phyloP scores from a whole-genome alignment of 2,113 vertebrate genomes.

The Colossoma macropomum region DNA sequence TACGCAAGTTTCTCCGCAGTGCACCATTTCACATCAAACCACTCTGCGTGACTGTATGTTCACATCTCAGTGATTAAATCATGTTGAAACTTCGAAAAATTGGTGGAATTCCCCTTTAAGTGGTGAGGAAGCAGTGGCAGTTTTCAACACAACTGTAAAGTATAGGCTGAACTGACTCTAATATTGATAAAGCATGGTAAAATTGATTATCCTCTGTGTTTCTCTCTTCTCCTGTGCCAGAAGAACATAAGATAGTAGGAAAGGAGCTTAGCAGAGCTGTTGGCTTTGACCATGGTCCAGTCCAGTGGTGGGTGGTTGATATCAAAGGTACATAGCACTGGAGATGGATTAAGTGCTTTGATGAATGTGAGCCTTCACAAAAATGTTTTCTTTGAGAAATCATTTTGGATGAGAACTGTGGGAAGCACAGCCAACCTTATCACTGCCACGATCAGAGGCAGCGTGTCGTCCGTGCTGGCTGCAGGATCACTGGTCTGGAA shows the following conservation, averaged over 20 bases:
- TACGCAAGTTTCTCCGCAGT: no score
- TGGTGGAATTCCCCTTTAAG: no score
- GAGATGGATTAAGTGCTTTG: constrained; percentile 29
- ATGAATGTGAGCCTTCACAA: constrained; percentile 25
- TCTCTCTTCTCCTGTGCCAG: constrained; percentile 11
- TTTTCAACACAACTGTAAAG: not conserved
- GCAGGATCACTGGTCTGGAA: constrained; percentile 14
- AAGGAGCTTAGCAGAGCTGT: constrained; percentile 27
- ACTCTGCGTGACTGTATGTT: no score
- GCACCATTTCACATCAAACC: no score
- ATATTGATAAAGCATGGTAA: not conserved
- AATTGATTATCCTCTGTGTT: not conserved
- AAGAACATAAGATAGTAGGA: constrained; percentile 14
- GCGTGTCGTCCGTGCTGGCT: constrained; percentile 6
- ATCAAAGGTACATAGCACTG: constrained; percentile 27
- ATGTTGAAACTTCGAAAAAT: no score
- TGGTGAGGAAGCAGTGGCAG: not conserved
- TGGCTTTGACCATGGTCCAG: constrained; percentile 17
- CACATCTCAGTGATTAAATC: no score
- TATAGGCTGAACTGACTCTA: not conserved
- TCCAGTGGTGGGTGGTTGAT: constrained; percentile 38
- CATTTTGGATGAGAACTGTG: constrained; percentile 20
- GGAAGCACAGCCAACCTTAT: not conserved
- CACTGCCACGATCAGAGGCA: constrained; percentile 12
- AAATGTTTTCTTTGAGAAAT: constrained; percentile 40